These are phyloP conservation scores for Catocala fraxini DNA, from an alignment of 2,888 invertebrate genomes.

Conservation along the genomic window DNA sequence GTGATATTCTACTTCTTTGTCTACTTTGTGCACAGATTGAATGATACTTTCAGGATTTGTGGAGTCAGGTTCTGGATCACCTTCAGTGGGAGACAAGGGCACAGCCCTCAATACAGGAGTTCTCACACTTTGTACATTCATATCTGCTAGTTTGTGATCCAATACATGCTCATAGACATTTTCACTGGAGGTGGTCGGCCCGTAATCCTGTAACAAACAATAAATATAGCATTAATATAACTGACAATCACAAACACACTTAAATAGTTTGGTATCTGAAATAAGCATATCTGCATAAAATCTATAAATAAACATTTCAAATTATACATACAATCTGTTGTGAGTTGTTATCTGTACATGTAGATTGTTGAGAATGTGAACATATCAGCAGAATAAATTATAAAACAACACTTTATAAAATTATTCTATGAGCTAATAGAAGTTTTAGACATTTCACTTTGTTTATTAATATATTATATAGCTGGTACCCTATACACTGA, in stretches of 20 bases:
- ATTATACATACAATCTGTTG: slow-evolving; percentile 21
- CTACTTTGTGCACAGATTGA: slow-evolving; percentile 74
- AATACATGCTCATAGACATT: slow-evolving; percentile 80
- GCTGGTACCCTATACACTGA: slow-evolving; percentile 43
- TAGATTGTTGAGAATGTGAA: background rate
- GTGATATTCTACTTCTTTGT: slow-evolving; percentile 80
- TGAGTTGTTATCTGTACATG: background rate
- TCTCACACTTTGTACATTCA: slow-evolving; percentile 81
- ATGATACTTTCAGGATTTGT: slow-evolving; percentile 82
- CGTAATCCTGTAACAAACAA: slow-evolving; percentile 83
- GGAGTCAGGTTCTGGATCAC: slow-evolving; percentile 83
- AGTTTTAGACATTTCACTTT: slow-evolving; percentile 1
- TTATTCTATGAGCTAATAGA: background rate
- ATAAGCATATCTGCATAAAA: slow-evolving; percentile 10
- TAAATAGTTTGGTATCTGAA: background rate
- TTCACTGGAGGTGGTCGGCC: slow-evolving; percentile 87
- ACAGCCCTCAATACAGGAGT: slow-evolving; percentile 81
- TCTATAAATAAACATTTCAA: slow-evolving; percentile 26
- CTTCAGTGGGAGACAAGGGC: slow-evolving; percentile 72
- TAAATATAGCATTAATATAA: slow-evolving; percentile 15
- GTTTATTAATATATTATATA: slow-evolving; percentile 7
- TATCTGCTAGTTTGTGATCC: slow-evolving; percentile 84
- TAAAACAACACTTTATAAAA: slow-evolving; percentile 1
- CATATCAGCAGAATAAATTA: background rate
- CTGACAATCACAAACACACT: slow-evolving; percentile 3